A percentile compares a stretch with the other conserved stretches of the same genome.
Evolutionary conservation across 2,888 invertebrate species (phyloP).

Genomic region (Lasioglossum pauxillum): DNA sequence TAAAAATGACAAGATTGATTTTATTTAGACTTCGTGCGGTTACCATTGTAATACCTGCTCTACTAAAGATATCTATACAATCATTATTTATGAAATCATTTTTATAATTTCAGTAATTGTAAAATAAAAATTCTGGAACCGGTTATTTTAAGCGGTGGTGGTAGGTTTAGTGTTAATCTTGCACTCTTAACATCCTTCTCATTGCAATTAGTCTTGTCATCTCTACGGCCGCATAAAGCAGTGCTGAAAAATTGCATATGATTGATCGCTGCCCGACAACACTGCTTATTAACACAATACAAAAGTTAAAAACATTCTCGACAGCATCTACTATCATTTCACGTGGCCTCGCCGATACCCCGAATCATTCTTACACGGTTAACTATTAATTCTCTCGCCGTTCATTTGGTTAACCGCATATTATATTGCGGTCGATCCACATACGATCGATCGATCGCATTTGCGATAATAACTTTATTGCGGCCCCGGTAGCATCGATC

Average conservation of each 20-base stretch:
- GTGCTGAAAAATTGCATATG: neutral
- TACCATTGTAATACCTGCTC: no score
- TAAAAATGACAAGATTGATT: no score
- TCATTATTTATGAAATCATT: no score
- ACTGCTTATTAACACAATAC: neutral
- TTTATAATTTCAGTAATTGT: no score
- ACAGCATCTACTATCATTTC: neutral
- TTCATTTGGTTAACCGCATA: slow-evolving; percentile 45
- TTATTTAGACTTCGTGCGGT: no score
- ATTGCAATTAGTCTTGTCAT: neutral
- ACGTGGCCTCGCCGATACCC: neutral
- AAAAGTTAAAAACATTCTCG: neutral
- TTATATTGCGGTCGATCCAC: slow-evolving; percentile 18
- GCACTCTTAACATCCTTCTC: no score
- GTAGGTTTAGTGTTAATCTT: no score
- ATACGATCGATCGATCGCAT: slow-evolving; percentile 35
- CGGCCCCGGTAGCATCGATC: slow-evolving; percentile 28
- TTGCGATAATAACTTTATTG: slow-evolving; percentile 52
- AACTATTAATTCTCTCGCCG: slow-evolving; percentile 10
- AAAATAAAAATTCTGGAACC: no score
- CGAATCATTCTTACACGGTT: neutral
- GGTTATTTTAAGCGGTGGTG: no score
- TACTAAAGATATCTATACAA: no score
- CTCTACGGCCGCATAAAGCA: neutral
- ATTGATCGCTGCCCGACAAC: neutral